Percentiles rank a stretch among this genome's conserved stretches.
Conservation (phyloP, 2,888 invertebrate species). For the Stictocephala bisonia region DNA sequence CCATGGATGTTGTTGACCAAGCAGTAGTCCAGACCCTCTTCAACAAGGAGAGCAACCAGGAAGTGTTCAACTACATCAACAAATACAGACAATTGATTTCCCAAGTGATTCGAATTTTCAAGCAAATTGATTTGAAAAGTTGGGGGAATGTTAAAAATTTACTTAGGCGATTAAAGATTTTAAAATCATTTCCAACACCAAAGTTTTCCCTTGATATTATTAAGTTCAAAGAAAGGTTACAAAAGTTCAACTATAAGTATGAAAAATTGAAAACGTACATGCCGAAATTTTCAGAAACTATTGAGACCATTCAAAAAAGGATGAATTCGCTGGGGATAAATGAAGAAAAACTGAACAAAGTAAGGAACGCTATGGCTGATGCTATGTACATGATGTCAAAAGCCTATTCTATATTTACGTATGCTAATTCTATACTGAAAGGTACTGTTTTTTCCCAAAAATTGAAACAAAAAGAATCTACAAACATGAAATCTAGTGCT, state of each 20-base stretch:
- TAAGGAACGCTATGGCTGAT: slow-evolving; percentile 6
- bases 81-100: slow-evolving; percentile 23
- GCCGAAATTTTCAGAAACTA: neutral
- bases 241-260: slow-evolving; percentile 1
- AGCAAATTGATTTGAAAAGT: neutral
- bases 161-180: slow-evolving; percentile 1
- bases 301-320: slow-evolving; percentile 7
- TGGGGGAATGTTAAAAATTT: slow-evolving; percentile 17
- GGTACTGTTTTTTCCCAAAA: slow-evolving; percentile 14
- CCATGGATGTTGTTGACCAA: slow-evolving; percentile 13
- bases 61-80: slow-evolving; percentile 23
- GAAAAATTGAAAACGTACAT: slow-evolving; percentile 14
- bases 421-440: slow-evolving; percentile 8
- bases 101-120: slow-evolving; percentile 22
- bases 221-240: neutral
- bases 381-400: slow-evolving; percentile 29
- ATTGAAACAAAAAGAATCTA: too few species aligned
- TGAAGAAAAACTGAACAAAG: slow-evolving; percentile 6
- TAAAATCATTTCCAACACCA: neutral
- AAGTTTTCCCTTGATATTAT: neutral
- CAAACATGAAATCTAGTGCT: too few species aligned
- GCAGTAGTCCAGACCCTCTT: slow-evolving; percentile 15
- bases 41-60: slow-evolving; percentile 29
- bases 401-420: slow-evolving; percentile 15
- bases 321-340: neutral